Base-by-base conservation (phyloP, 1,140 invertebrate species). In the Drosophila jambulina region DNA sequence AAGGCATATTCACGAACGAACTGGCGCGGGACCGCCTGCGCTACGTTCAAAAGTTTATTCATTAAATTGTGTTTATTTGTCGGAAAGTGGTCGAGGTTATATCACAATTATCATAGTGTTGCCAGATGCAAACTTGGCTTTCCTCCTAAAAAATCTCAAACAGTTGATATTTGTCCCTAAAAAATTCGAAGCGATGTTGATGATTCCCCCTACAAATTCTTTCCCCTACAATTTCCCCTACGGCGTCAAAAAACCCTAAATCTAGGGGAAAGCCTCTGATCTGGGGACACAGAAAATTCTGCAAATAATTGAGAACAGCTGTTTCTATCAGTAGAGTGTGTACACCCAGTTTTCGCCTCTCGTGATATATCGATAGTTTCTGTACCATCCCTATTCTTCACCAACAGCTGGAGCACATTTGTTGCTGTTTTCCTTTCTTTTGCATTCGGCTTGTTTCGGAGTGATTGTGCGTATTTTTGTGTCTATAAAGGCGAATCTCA, bases 1-100 rank as follows among this genome's bases (percentile, higher is more conserved):
- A 94, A 93, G 0, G 93, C 93, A 72, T 94, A 94, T 80, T 82
- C 90, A 62, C 80, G 91, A 46, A 78, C 63, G 29, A 84, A 82
- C 72, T 91, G 90, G 34, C 87, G 83, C 25, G 74, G 85, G 29
- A 78, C 80, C 13, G 75, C 64, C 46, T 84, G 80, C 38, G 65
- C 78, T 64, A 90, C 48, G 43, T 78, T 88, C n/a, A 88, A 62
- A 38, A 88, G 64, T 71, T 88, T 88, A 88, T 88, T 88, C 84
- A 88, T 88, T 43, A 81, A 88, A 62, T 78, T 29, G 3, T 34
- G 27, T 48, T 67, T 51, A 60, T 34, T 49, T 29, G 42, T 51
- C 32, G 34, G 32, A 46, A 46, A 68, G 42, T 38, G 10, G 21
- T 25, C 17, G 25, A 80, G 80, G 80, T 87, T 88, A 87, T 87